Conservation (phyloP, 2,888 invertebrate species). For the Eumerus sabulonum region DNA sequence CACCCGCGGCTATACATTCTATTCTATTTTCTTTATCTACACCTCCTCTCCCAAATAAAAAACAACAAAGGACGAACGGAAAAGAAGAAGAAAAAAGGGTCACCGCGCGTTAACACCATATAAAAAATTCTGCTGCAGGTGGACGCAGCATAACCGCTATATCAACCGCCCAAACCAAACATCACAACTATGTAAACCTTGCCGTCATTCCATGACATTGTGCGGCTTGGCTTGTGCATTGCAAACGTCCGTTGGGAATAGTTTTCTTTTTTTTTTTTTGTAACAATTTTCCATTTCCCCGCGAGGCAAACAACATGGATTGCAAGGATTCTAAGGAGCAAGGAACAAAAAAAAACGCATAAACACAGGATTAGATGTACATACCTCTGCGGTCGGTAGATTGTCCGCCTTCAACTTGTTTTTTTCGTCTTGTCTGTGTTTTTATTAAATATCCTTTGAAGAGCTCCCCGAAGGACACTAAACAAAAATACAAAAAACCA, state of each 20-base stretch:
- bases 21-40: conserved; percentile 29
- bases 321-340: conserved; percentile 47
- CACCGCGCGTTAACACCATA: conserved; percentile 66
- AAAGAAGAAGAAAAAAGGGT: conserved; percentile 62
- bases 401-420: conserved; percentile 50
- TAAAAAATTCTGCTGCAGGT: conserved; percentile 66
- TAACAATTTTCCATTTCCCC: conserved; percentile 42
- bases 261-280: conserved; percentile 42
- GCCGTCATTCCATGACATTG: conserved; percentile 17
- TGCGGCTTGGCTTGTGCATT: conserved; percentile 35
- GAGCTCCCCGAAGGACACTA: conserved; percentile 63
- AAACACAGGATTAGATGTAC: conserved; percentile 56
- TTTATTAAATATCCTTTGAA: conserved; percentile 61
- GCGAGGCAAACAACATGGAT: conserved; percentile 52
- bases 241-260: conserved; percentile 50
- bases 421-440: conserved; percentile 34
- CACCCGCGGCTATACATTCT: conserved; percentile 58
- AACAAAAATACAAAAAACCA: conserved; percentile 43
- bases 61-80: no score
- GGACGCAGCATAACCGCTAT: conserved; percentile 35
- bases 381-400: conserved; percentile 45
- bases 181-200: background rate
- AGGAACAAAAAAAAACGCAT: conserved; percentile 37
- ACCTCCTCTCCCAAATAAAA: conserved; percentile 28
- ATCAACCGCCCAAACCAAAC: background rate